phyloP scores from a whole-genome alignment of 2,888 invertebrate species.

The Luperina nickerlii region DNA sequence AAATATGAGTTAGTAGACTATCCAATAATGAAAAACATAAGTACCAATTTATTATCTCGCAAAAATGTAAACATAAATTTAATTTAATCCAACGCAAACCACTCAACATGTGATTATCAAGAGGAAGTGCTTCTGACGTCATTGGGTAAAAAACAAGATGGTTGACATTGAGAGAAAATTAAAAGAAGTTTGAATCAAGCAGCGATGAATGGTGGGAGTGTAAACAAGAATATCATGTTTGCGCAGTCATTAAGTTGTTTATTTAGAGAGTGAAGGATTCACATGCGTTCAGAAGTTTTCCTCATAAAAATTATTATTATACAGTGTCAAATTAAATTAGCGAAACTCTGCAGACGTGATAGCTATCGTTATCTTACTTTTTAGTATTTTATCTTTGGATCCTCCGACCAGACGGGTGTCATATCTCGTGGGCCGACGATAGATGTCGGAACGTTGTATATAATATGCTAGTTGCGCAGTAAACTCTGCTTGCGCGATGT shows the following conservation, averaged over 20 bases:
- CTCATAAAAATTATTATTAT: background rate
- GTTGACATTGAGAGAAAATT: conserved; percentile 55
- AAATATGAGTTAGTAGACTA: background rate
- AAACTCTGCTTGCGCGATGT: too few relatives aligned
- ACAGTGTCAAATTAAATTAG: too few relatives aligned
- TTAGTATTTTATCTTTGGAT: too few relatives aligned
- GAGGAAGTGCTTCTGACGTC: conserved; percentile 45
- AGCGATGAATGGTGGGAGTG: conserved; percentile 16
- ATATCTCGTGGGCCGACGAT: too few relatives aligned
- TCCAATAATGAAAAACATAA: background rate
- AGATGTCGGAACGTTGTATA: too few relatives aligned
- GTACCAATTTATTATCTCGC: conserved; percentile 2
- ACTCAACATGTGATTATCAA: conserved; percentile 22
- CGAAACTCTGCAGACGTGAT: too few relatives aligned
- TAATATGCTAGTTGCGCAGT: too few relatives aligned
- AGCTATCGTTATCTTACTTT: too few relatives aligned
- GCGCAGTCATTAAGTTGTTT: conserved; percentile 10
- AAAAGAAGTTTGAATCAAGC: conserved; percentile 15
- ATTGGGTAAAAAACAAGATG: conserved; percentile 50
- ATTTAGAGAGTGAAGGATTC: background rate
- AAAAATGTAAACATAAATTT: conserved; percentile 23
- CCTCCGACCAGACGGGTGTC: too few relatives aligned
- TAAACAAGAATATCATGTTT: conserved; percentile 20
- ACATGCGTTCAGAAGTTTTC: too few relatives aligned
- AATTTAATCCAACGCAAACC: conserved; percentile 29